Evolutionary conservation across 1,140 invertebrate genomes (phyloP).

Genomic region (Drosophila bocqueti): DNA sequence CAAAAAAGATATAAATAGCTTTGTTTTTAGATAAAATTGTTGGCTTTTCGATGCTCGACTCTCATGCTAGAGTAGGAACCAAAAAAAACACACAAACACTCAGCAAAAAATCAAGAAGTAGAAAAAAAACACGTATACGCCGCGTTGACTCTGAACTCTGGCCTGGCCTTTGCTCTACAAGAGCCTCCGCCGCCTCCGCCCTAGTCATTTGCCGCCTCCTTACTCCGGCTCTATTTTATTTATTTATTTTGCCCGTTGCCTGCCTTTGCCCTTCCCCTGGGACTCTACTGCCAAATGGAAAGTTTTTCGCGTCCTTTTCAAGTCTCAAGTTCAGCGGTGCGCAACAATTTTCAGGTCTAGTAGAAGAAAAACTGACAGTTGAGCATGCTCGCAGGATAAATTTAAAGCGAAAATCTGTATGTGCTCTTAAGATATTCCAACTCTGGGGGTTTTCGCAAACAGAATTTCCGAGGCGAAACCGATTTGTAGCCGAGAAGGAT

Average conservation of each 20-base stretch:
- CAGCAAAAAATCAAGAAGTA: neutral
- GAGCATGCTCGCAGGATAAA: slow-evolving; percentile 30
- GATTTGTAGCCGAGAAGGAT: slow-evolving; percentile 11
- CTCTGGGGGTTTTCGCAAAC: slow-evolving; percentile 15
- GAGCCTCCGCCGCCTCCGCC: slow-evolving; percentile 3
- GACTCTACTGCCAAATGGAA: slow-evolving; percentile 65
- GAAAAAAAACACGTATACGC: slow-evolving; percentile 64
- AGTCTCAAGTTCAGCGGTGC: slow-evolving; percentile 67
- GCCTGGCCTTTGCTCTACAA: slow-evolving; percentile 31
- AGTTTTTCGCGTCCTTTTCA: slow-evolving; percentile 64
- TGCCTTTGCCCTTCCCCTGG: slow-evolving; percentile 31
- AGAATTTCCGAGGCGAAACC: slow-evolving; percentile 11
- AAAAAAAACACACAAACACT: neutral
- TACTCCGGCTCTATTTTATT: slow-evolving; percentile 29
- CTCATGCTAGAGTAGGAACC: slow-evolving; percentile 11
- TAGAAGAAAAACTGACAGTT: slow-evolving; percentile 53
- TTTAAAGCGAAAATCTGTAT: slow-evolving; percentile 39
- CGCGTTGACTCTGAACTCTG: slow-evolving; percentile 43
- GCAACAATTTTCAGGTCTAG: slow-evolving; percentile 68
- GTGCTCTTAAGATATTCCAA: slow-evolving; percentile 4
- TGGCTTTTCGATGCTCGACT: slow-evolving; percentile 40
- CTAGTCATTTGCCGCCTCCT: slow-evolving; percentile 43
- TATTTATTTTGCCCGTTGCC: slow-evolving; percentile 23
- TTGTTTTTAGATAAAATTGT: slow-evolving; percentile 61
- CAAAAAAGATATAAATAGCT: slow-evolving; percentile 60